phyloP scores from a whole-genome alignment of 2,797 vertebrate species.

The Zalophus californianus region DNA sequence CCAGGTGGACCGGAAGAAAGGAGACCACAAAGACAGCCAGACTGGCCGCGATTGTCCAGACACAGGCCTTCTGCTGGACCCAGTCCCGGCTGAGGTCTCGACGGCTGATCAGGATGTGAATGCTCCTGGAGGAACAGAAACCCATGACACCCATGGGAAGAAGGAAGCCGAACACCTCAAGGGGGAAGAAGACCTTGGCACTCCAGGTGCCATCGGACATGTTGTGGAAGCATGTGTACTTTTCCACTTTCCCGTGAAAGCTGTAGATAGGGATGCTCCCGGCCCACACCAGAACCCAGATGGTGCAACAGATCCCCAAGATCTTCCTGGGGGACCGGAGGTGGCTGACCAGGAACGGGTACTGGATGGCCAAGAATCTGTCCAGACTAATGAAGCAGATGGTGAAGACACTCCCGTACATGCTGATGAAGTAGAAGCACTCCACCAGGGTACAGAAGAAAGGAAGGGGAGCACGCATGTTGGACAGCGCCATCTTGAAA shows the following conservation, averaged over 20 bases:
- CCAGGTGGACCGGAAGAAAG: constrained; percentile 93
- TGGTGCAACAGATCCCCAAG: constrained; percentile 83
- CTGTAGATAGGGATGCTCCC: constrained; percentile 86
- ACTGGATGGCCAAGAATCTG: constrained; percentile 92
- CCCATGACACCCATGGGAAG: constrained; percentile 89
- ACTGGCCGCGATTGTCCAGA: constrained; percentile 91
- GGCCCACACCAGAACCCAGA: constrained; percentile 89
- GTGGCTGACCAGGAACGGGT: constrained; percentile 88
- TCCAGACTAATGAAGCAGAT: constrained; percentile 94
- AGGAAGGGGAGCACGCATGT: rapidly evolving
- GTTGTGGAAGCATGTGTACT: constrained; percentile 90
- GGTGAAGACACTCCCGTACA: constrained; percentile 94
- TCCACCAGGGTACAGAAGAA: constrained; percentile 89
- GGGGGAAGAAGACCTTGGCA: constrained; percentile 84
- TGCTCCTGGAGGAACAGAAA: constrained; percentile 90
- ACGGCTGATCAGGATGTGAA: constrained; percentile 86
- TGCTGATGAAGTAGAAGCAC: constrained; percentile 93
- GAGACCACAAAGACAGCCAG: constrained; percentile 93
- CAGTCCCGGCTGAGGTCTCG: neutral
- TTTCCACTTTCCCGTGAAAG: constrained; percentile 37
- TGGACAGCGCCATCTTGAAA: constrained; percentile 90
- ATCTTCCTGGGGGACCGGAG: constrained; percentile 90
- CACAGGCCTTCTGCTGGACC: constrained; percentile 79
- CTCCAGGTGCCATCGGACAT: constrained; percentile 90
- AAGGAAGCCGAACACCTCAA: constrained; percentile 94